Conservation (phyloP, 2,113 vertebrate species). For the Sinosuthora webbiana region DNA sequence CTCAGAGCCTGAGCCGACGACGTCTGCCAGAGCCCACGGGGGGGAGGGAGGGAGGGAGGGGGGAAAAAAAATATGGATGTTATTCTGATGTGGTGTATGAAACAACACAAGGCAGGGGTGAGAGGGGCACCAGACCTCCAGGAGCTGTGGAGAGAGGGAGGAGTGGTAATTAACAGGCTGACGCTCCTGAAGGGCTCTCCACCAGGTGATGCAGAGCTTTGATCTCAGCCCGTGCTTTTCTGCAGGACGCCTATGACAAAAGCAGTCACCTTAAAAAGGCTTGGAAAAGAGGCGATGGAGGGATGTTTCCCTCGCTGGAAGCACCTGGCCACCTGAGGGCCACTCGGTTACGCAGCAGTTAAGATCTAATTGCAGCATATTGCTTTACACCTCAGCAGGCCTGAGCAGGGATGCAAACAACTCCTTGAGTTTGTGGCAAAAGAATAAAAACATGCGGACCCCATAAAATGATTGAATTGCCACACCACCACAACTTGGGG, state of each 20-base stretch:
- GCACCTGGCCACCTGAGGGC: neutral
- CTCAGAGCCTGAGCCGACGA: conserved; percentile 81
- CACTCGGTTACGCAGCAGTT: neutral
- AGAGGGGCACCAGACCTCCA: neutral
- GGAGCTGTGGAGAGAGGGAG: neutral
- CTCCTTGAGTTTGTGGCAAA: neutral
- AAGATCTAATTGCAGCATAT: neutral
- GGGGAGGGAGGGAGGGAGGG: neutral
- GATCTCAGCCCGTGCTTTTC: conserved; percentile 17
- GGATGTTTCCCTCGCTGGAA: neutral
- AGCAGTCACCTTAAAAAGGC: neutral
- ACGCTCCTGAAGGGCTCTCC: conserved; percentile 41
- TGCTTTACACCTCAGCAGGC: neutral
- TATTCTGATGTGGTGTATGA: neutral
- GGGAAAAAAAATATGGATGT: neutral
- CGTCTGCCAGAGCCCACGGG: conserved; percentile 76
- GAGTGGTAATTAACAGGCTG: neutral
- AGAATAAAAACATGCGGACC: neutral
- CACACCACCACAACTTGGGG: neutral
- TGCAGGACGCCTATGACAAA: neutral
- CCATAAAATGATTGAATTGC: neutral
- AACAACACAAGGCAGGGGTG: neutral
- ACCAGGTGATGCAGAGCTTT: conserved; percentile 4
- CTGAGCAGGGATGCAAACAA: neutral
- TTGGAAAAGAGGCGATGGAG: neutral